phyloP scores from a whole-genome alignment of 2,888 invertebrate genomes.

The Pterobdella sp. region DNA sequence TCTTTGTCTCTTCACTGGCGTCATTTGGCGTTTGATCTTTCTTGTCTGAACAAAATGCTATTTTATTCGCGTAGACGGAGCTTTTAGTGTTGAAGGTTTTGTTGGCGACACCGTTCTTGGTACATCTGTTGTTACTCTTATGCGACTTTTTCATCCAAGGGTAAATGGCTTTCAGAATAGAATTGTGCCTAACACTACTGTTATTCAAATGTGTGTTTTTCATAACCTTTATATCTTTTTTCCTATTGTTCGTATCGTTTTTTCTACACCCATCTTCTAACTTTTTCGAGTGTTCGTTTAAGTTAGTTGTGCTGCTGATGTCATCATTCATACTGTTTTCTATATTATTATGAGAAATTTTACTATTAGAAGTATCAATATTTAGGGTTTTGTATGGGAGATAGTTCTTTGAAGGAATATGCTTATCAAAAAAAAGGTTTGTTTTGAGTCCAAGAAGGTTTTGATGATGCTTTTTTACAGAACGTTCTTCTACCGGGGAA shows the following conservation, averaged over 20 bases:
- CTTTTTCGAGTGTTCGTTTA: background rate
- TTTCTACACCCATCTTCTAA: background rate
- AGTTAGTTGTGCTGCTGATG: background rate
- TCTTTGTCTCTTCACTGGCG: background rate
- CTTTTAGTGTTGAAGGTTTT: background rate
- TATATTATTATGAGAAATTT: background rate
- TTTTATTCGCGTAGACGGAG: no score
- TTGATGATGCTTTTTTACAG: no score
- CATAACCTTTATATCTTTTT: background rate
- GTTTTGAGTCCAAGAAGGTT: no score
- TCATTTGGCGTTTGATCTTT: no score
- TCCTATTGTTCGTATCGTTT: background rate
- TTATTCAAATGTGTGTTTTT: background rate
- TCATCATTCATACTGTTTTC: background rate
- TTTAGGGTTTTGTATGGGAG: background rate
- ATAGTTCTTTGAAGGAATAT: no score
- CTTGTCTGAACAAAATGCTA: no score
- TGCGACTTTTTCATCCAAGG: constrained; percentile 4
- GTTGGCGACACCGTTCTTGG: background rate
- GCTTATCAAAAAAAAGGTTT: no score
- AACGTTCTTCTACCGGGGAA: no score
- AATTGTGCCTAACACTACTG: no score
- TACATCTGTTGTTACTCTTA: background rate
- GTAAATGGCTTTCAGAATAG: background rate
- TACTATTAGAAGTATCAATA: background rate